A percentile compares a stretch with the other conserved stretches of the same genome.
Conservation (phyloP, 2,113 vertebrate genomes). For the Raja brachyura region DNA sequence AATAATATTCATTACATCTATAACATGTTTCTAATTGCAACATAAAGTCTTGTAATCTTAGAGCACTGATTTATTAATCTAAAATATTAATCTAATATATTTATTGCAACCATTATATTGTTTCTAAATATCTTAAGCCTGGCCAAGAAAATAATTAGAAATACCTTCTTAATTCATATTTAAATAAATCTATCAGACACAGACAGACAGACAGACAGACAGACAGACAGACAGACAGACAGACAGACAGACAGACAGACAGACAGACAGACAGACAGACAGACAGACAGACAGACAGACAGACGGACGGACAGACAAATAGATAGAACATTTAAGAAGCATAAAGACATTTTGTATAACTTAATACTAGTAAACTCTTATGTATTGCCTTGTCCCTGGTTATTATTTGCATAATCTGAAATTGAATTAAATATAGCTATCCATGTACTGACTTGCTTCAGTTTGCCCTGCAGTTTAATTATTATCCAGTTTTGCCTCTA, state of each 20-base stretch:
- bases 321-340: too few relatives aligned
- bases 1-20: background rate
- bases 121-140: background rate
- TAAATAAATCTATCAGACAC: too few relatives aligned
- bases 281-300: too few relatives aligned
- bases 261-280: too few relatives aligned
- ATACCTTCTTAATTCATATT: background rate
- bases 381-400: background rate
- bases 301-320: too few relatives aligned
- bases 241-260: too few relatives aligned
- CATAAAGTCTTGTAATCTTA: background rate
- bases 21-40: slow-evolving; percentile 2
- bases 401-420: background rate
- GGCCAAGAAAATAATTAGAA: background rate
- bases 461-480: background rate
- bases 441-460: background rate
- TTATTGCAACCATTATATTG: background rate
- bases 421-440: background rate
- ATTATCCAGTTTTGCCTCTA: background rate
- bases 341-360: background rate
- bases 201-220: too few relatives aligned
- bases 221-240: too few relatives aligned
- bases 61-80: background rate
- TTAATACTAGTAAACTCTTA: too few relatives aligned
- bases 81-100: background rate